Evolutionary conservation across 2,113 vertebrate species (phyloP).

Genomic region (Manacus vitellinus): DNA sequence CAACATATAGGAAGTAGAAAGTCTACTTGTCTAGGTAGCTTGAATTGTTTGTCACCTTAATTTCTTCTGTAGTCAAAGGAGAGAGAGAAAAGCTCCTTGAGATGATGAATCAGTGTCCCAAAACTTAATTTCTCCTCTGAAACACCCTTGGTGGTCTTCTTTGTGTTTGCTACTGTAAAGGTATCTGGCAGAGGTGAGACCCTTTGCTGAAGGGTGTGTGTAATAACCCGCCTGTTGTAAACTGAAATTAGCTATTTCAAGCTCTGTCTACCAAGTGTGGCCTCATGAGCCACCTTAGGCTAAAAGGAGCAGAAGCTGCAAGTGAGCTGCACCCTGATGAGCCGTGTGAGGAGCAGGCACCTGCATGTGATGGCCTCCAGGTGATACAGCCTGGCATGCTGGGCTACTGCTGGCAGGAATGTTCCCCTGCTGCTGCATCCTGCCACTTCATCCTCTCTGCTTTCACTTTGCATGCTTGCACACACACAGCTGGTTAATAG

Average conservation of each 20-base stretch:
- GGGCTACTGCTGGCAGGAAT: not conserved
- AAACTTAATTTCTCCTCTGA: not conserved
- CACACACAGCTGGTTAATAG: not conserved
- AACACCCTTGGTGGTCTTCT: not conserved
- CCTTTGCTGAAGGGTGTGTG: not conserved
- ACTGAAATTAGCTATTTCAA: not conserved
- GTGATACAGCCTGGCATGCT: not conserved
- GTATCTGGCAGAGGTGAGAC: not conserved
- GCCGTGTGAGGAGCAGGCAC: not conserved
- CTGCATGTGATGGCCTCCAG: not conserved
- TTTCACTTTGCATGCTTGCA: not conserved
- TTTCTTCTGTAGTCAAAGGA: not conserved
- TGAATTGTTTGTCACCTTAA: not conserved
- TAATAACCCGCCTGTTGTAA: not conserved
- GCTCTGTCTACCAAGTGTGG: not conserved
- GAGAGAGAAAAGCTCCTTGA: not conserved
- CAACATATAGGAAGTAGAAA: not conserved
- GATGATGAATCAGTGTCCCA: not conserved
- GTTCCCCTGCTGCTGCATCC: not conserved
- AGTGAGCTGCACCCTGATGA: not conserved
- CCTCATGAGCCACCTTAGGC: not conserved
- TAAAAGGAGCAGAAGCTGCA: not conserved
- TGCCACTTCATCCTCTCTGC: not conserved
- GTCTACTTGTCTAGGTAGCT: not conserved
- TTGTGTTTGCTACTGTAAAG: not conserved